Conservation (phyloP, 2,797 vertebrate genomes). For the Sitta carolinensis region DNA sequence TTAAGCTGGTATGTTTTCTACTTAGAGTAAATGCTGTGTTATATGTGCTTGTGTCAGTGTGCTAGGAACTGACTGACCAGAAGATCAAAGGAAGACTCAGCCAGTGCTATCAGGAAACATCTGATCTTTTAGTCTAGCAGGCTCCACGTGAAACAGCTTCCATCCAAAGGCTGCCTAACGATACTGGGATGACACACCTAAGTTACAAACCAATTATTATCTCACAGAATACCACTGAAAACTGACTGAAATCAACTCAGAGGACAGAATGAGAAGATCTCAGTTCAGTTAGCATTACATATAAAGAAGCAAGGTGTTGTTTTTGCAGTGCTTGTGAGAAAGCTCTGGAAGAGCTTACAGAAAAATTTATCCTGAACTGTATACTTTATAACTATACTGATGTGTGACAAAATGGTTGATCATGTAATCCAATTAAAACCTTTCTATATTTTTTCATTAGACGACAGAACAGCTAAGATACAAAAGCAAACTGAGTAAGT, state of each 20-base stretch:
- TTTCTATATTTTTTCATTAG: neutral
- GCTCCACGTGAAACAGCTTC: neutral
- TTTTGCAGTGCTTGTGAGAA: neutral
- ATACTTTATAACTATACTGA: neutral
- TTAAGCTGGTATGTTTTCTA: neutral
- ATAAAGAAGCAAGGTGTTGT: neutral
- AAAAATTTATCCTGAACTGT: neutral
- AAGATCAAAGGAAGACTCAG: neutral
- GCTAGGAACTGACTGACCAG: neutral
- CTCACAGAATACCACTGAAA: neutral
- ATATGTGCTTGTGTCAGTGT: neutral
- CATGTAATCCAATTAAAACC: neutral
- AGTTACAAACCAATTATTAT: neutral
- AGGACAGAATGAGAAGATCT: neutral
- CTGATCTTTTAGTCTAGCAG: neutral
- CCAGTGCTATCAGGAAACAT: neutral
- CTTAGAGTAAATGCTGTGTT: neutral
- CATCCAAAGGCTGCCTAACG: neutral
- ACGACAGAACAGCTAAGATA: neutral
- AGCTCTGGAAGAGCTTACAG: neutral
- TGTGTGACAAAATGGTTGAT: neutral
- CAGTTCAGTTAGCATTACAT: neutral
- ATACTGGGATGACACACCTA: neutral
- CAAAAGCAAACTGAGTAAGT: slow-evolving; percentile 4
- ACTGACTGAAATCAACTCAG: neutral